Evolutionary conservation across 2,113 vertebrate genomes (phyloP).

Genomic region (Paedocypris sp.): DNA sequence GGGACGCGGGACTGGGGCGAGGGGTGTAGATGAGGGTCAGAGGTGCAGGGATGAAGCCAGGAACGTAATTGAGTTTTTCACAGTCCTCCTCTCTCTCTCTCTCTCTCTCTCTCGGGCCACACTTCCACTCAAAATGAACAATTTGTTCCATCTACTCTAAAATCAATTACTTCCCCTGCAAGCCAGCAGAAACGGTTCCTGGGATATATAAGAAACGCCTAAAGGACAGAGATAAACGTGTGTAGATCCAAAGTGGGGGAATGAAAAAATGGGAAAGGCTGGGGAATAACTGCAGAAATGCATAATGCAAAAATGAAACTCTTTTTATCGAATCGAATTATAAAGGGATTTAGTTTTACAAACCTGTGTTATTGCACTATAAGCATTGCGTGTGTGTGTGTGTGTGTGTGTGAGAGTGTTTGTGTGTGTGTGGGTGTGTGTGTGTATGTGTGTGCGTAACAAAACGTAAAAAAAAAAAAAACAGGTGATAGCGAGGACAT

Average conservation of each 20-base stretch:
- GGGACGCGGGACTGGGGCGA: neutral
- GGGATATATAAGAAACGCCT: conserved; percentile 4
- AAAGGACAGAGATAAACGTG: neutral
- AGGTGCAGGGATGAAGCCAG: conserved; percentile 5
- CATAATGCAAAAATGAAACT: too few relatives aligned
- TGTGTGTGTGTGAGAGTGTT: too few relatives aligned
- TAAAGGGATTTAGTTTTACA: too few relatives aligned
- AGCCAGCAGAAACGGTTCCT: conserved; percentile 16
- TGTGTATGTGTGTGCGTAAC: too few relatives aligned
- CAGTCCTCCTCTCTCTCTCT: conserved; percentile 15
- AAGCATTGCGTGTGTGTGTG: too few relatives aligned
- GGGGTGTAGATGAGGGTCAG: neutral
- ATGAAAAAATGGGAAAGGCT: neutral
- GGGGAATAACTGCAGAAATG: too few relatives aligned
- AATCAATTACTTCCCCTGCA: conserved; percentile 30
- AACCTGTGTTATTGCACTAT: too few relatives aligned
- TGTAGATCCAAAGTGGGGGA: neutral
- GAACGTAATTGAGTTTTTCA: conserved; percentile 32
- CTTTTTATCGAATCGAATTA: too few relatives aligned
- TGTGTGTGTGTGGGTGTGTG: too few relatives aligned
- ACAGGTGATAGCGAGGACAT: too few relatives aligned
- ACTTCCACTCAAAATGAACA: conserved; percentile 24
- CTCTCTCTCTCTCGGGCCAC: conserved; percentile 12
- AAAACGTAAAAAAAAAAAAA: too few relatives aligned
- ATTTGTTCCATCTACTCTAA: conserved; percentile 27